Evolutionary conservation across 2,888 invertebrate species (phyloP), one percentile per base, ranked within the genome.

Genomic region (Sinhomidia bicolor): DNA sequence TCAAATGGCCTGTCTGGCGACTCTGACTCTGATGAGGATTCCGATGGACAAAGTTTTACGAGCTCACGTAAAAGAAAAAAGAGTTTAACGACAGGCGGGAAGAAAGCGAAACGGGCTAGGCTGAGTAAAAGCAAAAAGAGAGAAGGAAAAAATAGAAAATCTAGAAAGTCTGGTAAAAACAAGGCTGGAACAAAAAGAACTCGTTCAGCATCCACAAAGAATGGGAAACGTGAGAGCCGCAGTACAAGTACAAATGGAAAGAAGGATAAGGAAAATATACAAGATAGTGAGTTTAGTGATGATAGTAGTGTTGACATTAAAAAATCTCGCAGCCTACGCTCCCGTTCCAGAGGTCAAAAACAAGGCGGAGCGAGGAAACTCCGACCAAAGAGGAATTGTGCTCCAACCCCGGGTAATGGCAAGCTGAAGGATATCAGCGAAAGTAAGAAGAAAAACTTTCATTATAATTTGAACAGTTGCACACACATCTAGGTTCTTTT

Each of bases 201-300:
- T 2, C 76, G 89, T 4, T 86, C 89, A 23, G 60, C 74, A 71
- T 86, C 89, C 32, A 71, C 82, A 7, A 88, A 88, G 68, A 83
- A 82, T 88, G 88, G 54, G 12, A 88, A 88, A 51, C 62, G 36
- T 9, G 87, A 54, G 0, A 83, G 82, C 54, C 88, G 88, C 12
- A 88, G 88, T 57, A 88, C 88, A 10, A 88, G 88, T 47, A 78
- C 88, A 44, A 88, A 74, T 68, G 82, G 88, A 5, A 88, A 88
- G 78, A 88, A 88, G 65, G 88, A 88, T 90, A 93, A 90, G 89
- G 91, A 92, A 54, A 92, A 90, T 68, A 90, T 92, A 17, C 93
- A 93, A 87, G 93, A 91, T 26, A 82, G 90, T 89, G 91, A 85
- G 81, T 89, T 71, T 92, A 91, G 87, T 81, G 90, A 89, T 41